Percentiles rank a stretch among this genome's conserved stretches.
phyloP scores from a whole-genome alignment of 2,888 invertebrate species.

The Herminia tarsipennalis region DNA sequence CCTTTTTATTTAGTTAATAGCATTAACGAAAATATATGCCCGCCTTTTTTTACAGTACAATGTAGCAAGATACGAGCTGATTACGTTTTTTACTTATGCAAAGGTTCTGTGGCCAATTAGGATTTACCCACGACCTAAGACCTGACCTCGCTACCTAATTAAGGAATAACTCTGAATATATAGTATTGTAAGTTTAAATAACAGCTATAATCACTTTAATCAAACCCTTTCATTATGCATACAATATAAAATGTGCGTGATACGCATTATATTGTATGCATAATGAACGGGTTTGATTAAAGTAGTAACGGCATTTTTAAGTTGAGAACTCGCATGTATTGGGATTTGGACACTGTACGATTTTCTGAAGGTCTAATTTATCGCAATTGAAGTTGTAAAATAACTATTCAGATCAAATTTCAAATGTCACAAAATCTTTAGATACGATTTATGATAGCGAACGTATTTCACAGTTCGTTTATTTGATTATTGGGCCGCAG shows the following conservation, averaged over 20 bases:
- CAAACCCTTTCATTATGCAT: neutral
- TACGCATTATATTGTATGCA: neutral
- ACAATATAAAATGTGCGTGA: neutral
- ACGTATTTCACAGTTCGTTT: too few relatives aligned
- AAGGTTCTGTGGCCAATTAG: slow-evolving; percentile 8
- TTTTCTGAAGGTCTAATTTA: too few relatives aligned
- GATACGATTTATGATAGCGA: too few relatives aligned
- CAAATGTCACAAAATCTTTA: too few relatives aligned
- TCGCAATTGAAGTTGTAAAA: too few relatives aligned
- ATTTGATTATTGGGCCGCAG: too few relatives aligned
- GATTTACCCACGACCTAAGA: neutral
- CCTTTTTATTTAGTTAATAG: neutral
- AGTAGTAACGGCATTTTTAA: too few relatives aligned
- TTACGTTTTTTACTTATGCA: neutral
- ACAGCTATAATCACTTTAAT: neutral
- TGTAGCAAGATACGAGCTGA: slow-evolving; percentile 1
- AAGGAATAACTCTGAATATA: slow-evolving; percentile 1
- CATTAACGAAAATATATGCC: neutral
- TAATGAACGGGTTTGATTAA: too few relatives aligned
- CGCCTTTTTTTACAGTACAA: slow-evolving; percentile 2
- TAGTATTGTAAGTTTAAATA: neutral
- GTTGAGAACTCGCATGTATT: too few relatives aligned
- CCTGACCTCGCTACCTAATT: slow-evolving; percentile 7
- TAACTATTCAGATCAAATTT: too few relatives aligned
- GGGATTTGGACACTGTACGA: too few relatives aligned